phyloP scores from a whole-genome alignment of 2,888 invertebrate genomes.

The Tipula confusa region DNA sequence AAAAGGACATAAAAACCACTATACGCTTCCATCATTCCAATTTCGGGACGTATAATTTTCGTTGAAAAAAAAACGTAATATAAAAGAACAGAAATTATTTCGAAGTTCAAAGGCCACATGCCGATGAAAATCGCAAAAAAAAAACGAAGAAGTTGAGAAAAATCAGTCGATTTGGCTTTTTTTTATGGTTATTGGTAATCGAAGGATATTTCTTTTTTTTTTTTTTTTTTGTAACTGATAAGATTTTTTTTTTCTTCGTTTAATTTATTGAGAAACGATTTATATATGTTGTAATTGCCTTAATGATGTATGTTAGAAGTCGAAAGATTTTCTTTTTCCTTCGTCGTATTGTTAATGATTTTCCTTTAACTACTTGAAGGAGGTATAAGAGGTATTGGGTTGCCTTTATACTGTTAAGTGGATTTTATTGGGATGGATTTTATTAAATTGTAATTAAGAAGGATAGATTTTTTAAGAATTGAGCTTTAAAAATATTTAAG shows the following conservation, averaged over 20 bases:
- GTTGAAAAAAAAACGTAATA: not conserved
- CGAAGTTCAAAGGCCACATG: not conserved
- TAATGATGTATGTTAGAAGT: not conserved
- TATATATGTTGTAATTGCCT: not conserved
- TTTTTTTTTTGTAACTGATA: not conserved
- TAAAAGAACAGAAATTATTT: not conserved
- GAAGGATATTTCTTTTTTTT: not conserved
- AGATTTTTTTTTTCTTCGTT: not conserved
- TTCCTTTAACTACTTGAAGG: not conserved
- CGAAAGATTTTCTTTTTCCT: not conserved
- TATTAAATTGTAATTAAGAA: not conserved
- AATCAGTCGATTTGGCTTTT: not conserved
- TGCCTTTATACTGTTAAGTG: not conserved
- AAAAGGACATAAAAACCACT: not conserved
- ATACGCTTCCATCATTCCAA: not conserved
- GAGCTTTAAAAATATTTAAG: too few species aligned
- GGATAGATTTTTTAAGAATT: not conserved
- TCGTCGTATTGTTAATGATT: not conserved
- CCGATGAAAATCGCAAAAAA: not conserved
- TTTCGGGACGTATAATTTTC: not conserved
- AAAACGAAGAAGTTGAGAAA: not conserved
- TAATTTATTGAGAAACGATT: not conserved
- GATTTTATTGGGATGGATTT: not conserved
- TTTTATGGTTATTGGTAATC: constrained; percentile 20
- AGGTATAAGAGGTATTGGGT: not conserved